These are phyloP conservation scores for Malacosoma neustria DNA, from an alignment of 2,888 invertebrate species.

Conservation along the genomic window DNA sequence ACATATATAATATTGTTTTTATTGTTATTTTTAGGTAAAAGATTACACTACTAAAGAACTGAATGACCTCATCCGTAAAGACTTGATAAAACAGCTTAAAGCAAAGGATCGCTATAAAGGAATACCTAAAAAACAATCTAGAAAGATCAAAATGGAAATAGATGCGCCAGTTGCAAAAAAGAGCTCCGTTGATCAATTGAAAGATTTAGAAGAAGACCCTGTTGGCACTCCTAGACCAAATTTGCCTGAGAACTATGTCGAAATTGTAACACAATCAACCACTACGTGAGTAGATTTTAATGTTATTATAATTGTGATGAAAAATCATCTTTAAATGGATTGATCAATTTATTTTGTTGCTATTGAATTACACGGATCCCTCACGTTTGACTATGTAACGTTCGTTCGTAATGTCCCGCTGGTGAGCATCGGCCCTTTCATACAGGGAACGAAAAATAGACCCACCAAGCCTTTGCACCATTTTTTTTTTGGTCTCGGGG, in stretches of 20 bases:
- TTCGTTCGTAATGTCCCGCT: no score
- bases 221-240: slow-evolving; percentile 47
- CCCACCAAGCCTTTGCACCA: no score
- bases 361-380: no score
- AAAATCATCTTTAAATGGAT: no score
- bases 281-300: slow-evolving; percentile 39
- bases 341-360: no score
- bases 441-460: no score
- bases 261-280: slow-evolving; percentile 40
- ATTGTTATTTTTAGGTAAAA: slow-evolving; percentile 54
- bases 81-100: slow-evolving; percentile 33
- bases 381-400: no score
- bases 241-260: slow-evolving; percentile 42
- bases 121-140: slow-evolving; percentile 19
- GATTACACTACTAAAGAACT: slow-evolving; percentile 59
- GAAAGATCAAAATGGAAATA: slow-evolving; percentile 13
- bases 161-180: slow-evolving; percentile 26
- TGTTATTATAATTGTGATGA: no score
- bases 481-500: no score
- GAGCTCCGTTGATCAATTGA: slow-evolving; percentile 35
- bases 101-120: slow-evolving; percentile 37
- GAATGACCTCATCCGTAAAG: slow-evolving; percentile 49
- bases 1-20: no score
- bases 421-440: no score
- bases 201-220: slow-evolving; percentile 55